These are phyloP conservation scores for Diadegma fenestrale DNA, from an alignment of 2,888 invertebrate species.

Conservation along the genomic window DNA sequence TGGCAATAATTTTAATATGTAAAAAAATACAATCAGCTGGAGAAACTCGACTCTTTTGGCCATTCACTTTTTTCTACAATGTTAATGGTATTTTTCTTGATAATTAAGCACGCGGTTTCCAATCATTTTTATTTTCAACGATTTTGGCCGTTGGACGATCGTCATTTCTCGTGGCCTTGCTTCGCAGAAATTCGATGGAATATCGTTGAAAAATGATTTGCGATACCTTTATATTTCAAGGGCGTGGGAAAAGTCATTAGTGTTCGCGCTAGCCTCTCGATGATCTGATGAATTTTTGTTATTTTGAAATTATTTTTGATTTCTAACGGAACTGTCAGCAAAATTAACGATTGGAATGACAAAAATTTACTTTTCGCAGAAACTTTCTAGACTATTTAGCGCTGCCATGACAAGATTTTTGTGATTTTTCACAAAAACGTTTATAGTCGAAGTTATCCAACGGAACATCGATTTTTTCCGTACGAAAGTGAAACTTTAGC, in stretches of 20 bases:
- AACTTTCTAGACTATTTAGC: too few relatives aligned
- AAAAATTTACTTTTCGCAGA: too few relatives aligned
- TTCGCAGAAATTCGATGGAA: slow-evolving; percentile 29
- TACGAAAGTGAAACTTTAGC: slow-evolving; percentile 16
- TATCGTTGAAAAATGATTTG: slow-evolving; percentile 43
- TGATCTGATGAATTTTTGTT: too few relatives aligned
- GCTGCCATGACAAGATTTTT: too few relatives aligned
- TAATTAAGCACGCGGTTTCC: neutral
- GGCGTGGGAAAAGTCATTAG: slow-evolving; percentile 70
- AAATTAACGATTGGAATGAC: too few relatives aligned
- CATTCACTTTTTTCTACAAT: neutral
- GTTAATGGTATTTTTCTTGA: neutral
- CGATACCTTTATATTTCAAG: slow-evolving; percentile 47
- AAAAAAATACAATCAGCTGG: neutral
- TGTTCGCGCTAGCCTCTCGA: slow-evolving; percentile 51
- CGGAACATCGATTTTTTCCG: too few relatives aligned
- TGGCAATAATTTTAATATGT: neutral
- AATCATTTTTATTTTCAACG: neutral
- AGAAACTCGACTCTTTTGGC: neutral
- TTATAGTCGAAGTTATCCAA: too few relatives aligned
- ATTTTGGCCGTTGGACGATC: neutral
- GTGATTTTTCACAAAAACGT: too few relatives aligned
- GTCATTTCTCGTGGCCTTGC: neutral
- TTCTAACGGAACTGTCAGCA: too few relatives aligned
- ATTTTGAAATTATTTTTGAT: too few relatives aligned